These are phyloP conservation scores for Pyrocoelia pectoralis DNA, from an alignment of 2,888 invertebrate genomes.

Conservation along the genomic window DNA sequence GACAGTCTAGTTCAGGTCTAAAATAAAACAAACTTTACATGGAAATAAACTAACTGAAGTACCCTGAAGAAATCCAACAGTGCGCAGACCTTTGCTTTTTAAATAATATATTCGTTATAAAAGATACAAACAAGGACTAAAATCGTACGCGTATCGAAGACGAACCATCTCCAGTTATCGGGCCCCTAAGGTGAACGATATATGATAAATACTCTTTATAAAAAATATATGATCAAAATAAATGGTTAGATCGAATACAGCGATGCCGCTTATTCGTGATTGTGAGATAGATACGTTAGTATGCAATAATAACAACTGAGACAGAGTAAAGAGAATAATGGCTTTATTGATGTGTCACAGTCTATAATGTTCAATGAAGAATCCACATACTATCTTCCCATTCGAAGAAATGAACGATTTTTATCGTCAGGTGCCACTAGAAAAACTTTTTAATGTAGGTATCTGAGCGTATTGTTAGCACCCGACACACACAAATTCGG, in stretches of 20 bases:
- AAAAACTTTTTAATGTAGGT: conserved; percentile 6
- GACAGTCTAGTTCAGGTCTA: conserved; percentile 42
- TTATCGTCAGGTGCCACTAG: conserved; percentile 14
- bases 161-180: conserved; percentile 40
- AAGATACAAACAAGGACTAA: conserved; percentile 36
- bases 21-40: conserved; percentile 43
- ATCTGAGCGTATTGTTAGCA: conserved; percentile 9
- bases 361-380: conserved; percentile 37
- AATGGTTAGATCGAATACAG: conserved; percentile 51
- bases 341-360: conserved; percentile 51
- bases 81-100: conserved; percentile 25
- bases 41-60: conserved; percentile 41
- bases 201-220: conserved; percentile 54
- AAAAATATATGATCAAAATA: conserved; percentile 55
- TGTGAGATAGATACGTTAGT: conserved; percentile 42
- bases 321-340: conserved; percentile 46
- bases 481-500: background rate
- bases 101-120: conserved; percentile 32
- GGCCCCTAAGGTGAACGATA: conserved; percentile 47
- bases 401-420: conserved; percentile 22
- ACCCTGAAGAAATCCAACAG: conserved; percentile 39
- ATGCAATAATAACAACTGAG: conserved; percentile 38
- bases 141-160: conserved; percentile 38
- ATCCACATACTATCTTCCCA: conserved; percentile 26
- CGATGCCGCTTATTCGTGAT: conserved; percentile 47